phyloP scores from a whole-genome alignment of 2,797 vertebrate species.

The Anguilla pacifica region DNA sequence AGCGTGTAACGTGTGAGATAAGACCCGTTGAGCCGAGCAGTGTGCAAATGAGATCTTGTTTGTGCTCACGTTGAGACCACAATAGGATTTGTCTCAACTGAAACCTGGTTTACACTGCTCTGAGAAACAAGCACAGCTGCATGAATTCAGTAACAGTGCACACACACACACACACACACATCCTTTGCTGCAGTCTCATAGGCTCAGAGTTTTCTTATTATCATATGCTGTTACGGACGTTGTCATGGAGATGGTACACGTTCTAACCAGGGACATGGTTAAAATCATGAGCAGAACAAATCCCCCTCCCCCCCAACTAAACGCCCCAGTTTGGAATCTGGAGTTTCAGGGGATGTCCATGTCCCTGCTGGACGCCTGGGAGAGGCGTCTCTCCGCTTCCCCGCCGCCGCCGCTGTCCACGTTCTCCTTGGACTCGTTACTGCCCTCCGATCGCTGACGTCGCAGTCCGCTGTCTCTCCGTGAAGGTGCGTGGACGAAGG shows the following conservation, averaged over 20 bases:
- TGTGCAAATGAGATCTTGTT: not conserved
- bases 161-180: not conserved
- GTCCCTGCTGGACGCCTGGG: conserved; percentile 70
- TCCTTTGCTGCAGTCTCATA: not conserved
- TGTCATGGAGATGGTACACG: not conserved
- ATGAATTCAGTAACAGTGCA: not conserved
- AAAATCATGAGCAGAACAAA: not conserved
- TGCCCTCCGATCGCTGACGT: conserved; percentile 70
- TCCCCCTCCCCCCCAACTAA: too few relatives aligned
- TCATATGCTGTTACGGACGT: not conserved
- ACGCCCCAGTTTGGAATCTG: not conserved
- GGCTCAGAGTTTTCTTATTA: not conserved
- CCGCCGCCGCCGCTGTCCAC: conserved; percentile 53
- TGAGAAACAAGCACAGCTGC: not conserved
- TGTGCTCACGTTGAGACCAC: not conserved
- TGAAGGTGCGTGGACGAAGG: conserved; percentile 79
- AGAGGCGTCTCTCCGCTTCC: conserved; percentile 66
- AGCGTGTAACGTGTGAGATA: not conserved
- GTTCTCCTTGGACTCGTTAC: conserved; percentile 77
- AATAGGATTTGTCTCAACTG: not conserved
- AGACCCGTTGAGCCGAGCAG: not conserved
- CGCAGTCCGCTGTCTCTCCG: conserved; percentile 83
- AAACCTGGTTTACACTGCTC: not conserved
- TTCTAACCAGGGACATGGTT: not conserved
- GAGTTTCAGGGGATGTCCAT: conserved; percentile 74